Conservation (phyloP, 2,888 invertebrate species). For the Ariolimax columbianus region DNA sequence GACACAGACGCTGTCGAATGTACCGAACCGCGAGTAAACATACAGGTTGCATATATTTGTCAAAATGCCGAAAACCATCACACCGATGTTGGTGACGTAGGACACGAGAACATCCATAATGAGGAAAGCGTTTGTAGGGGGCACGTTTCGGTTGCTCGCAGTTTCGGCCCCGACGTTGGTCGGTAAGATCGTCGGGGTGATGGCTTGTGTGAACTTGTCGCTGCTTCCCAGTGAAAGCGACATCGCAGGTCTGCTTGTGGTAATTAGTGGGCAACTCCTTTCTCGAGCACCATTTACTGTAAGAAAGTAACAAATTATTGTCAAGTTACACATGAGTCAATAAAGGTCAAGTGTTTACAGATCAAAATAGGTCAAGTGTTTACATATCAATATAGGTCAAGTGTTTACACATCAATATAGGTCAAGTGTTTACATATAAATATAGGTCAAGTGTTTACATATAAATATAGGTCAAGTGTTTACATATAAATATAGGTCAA, state of each 20-base stretch:
- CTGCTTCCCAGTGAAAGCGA: not conserved
- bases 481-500: too few species aligned
- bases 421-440: too few species aligned
- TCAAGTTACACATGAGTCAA: too few species aligned
- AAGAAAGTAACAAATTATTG: too few species aligned
- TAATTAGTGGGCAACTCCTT: too few species aligned
- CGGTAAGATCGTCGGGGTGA: not conserved
- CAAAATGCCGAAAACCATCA: conserved; percentile 5
- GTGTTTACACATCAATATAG: too few species aligned
- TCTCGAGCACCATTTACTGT: too few species aligned
- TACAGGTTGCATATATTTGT: conserved; percentile 14
- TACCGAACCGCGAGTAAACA: not conserved
- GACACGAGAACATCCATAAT: not conserved
- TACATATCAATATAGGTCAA: too few species aligned
- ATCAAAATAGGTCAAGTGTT: too few species aligned
- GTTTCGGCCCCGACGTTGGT: not conserved
- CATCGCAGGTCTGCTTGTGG: not conserved
- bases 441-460: too few species aligned
- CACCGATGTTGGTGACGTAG: not conserved
- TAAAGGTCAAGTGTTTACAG: too few species aligned
- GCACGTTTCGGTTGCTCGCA: not conserved
- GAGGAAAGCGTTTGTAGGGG: not conserved
- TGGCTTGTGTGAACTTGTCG: not conserved
- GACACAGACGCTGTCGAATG: conserved; percentile 12
- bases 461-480: too few species aligned